A percentile compares a stretch with the other conserved stretches of the same genome.
Evolutionary conservation across 2,797 vertebrate species (phyloP).

Genomic region (Characodon lateralis): DNA sequence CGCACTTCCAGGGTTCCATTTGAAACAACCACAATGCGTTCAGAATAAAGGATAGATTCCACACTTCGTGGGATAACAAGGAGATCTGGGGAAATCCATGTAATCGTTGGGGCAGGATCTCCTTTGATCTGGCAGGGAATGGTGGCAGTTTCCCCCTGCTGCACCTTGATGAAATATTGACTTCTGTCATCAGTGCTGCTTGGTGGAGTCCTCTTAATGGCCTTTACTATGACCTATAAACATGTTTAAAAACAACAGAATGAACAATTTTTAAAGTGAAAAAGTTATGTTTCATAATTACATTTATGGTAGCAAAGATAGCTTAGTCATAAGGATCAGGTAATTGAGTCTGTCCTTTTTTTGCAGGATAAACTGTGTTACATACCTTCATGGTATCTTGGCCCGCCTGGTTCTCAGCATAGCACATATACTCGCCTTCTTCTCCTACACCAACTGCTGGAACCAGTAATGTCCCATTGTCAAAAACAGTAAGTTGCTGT

Average conservation of each 20-base stretch:
- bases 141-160: slow-evolving; percentile 78
- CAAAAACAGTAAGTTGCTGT: slow-evolving; percentile 86
- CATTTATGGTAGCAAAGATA: neutral
- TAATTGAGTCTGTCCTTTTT: neutral
- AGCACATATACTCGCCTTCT: slow-evolving; percentile 92
- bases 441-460: slow-evolving; percentile 85
- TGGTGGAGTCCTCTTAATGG: slow-evolving; percentile 83
- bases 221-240: slow-evolving; percentile 85
- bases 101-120: slow-evolving; percentile 81
- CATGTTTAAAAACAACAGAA: slow-evolving; percentile 12
- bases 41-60: slow-evolving; percentile 66
- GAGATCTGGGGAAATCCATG: slow-evolving; percentile 86
- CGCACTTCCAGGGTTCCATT: slow-evolving; percentile 87
- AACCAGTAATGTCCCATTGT: slow-evolving; percentile 92
- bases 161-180: slow-evolving; percentile 74
- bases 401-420: slow-evolving; percentile 90
- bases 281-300: neutral
- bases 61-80: slow-evolving; percentile 74
- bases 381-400: slow-evolving; percentile 88
- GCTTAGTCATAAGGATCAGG: neutral
- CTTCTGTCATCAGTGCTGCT: slow-evolving; percentile 75
- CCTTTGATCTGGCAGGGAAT: slow-evolving; percentile 84
- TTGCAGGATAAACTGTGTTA: neutral
- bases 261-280: neutral
- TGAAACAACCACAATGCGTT: slow-evolving; percentile 66